Conservation (phyloP, 2,888 invertebrate genomes). For the Agonopterix heracliana region DNA sequence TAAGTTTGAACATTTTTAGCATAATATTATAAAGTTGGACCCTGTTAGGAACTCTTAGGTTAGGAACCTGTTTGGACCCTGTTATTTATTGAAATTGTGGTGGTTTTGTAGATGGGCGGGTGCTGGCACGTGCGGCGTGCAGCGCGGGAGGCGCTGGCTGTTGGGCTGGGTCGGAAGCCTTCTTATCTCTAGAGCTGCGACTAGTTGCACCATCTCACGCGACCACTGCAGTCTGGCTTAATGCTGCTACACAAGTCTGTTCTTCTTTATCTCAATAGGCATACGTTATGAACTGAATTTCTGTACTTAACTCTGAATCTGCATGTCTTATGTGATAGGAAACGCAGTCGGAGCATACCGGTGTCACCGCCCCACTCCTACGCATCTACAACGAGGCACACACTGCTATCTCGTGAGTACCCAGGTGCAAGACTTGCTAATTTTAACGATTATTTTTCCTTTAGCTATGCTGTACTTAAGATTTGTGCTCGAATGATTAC, state of each 20-base stretch:
- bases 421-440: not conserved
- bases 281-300: too few species aligned
- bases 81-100: too few species aligned
- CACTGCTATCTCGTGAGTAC: constrained; percentile 45
- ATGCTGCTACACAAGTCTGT: constrained; percentile 47
- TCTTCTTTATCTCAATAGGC: not conserved
- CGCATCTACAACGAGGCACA: constrained; percentile 51
- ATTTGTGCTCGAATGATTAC: constrained; percentile 1
- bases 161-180: constrained; percentile 29
- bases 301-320: too few species aligned
- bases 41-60: too few species aligned
- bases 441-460: too few species aligned
- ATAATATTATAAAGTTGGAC: too few species aligned
- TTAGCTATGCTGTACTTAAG: too few species aligned
- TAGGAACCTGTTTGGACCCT: too few species aligned
- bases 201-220: constrained; percentile 33
- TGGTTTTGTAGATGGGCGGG: constrained; percentile 17
- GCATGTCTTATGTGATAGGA: constrained; percentile 28
- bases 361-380: constrained; percentile 45
- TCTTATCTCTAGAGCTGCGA: constrained; percentile 41
- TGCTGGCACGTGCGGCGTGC: constrained; percentile 38
- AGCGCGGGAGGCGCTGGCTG: constrained; percentile 30
- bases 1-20: too few species aligned
- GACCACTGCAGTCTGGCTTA: constrained; percentile 49
- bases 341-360: constrained; percentile 48